A percentile compares a stretch with the other conserved stretches of the same genome.
These are phyloP conservation scores for Agapostemon virescens DNA, from an alignment of 2,888 invertebrate genomes.

Conservation along the genomic window DNA sequence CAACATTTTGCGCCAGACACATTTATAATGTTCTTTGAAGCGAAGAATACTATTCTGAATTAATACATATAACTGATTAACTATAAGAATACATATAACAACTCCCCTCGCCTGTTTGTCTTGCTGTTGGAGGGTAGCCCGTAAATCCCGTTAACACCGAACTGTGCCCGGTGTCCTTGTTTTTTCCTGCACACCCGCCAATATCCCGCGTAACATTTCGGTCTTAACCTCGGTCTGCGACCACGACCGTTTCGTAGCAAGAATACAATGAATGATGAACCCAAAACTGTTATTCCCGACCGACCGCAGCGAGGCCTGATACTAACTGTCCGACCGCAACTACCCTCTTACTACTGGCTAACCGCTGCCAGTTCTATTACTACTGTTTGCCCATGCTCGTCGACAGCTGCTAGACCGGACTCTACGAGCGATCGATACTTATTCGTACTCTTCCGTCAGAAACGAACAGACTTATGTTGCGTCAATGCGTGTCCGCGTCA, in stretches of 20 bases:
- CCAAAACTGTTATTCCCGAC: conserved; percentile 60
- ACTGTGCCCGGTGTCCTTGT: background rate
- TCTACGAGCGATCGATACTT: conserved; percentile 64
- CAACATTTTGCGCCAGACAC: too few relatives aligned
- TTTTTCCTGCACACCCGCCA: background rate
- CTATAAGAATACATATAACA: too few relatives aligned
- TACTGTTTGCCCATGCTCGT: conserved; percentile 64
- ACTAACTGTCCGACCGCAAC: conserved; percentile 66
- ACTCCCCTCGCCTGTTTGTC: background rate
- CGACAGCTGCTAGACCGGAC: conserved; percentile 59
- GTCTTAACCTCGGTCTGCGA: conserved; percentile 7
- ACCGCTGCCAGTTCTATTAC: conserved; percentile 67
- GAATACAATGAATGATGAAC: conserved; percentile 61
- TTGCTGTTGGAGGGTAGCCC: background rate
- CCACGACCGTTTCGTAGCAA: conserved; percentile 53
- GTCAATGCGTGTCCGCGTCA: conserved; percentile 2
- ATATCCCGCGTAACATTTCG: conserved; percentile 12
- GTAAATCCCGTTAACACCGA: conserved; percentile 33
- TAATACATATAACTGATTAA: too few relatives aligned
- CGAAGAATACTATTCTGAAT: too few relatives aligned
- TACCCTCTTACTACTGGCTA: conserved; percentile 68
- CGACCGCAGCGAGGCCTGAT: conserved; percentile 65
- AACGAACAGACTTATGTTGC: conserved; percentile 46
- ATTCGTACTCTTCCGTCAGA: conserved; percentile 56
- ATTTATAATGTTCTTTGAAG: too few relatives aligned